These are phyloP conservation scores for Osmoderma eremita DNA, from an alignment of 2,888 invertebrate genomes.

Conservation along the genomic window DNA sequence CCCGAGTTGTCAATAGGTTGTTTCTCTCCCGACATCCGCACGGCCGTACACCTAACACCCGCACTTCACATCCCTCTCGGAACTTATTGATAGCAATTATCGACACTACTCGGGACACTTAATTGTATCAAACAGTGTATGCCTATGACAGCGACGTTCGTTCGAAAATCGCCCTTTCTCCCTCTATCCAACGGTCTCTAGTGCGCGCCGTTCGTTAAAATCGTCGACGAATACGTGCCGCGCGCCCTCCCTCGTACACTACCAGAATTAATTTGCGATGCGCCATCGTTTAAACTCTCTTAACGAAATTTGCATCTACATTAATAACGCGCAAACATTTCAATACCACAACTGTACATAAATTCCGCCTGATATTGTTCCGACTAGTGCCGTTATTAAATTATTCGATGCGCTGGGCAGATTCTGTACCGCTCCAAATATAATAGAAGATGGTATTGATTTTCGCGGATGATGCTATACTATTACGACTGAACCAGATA, in stretches of 20 bases:
- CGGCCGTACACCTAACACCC: not conserved
- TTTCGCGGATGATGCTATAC: not conserved
- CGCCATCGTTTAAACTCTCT: slow-evolving; percentile 37
- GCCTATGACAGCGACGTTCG: slow-evolving; percentile 29
- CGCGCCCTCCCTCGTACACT: slow-evolving; percentile 9
- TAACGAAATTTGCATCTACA: slow-evolving; percentile 42
- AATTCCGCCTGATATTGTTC: slow-evolving; percentile 33
- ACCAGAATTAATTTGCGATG: slow-evolving; percentile 33
- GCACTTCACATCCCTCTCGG: slow-evolving; percentile 4
- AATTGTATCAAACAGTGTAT: slow-evolving; percentile 37
- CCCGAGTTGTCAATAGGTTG: slow-evolving; percentile 1
- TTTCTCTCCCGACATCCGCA: slow-evolving; percentile 5
- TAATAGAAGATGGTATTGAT: slow-evolving; percentile 23
- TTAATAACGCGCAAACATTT: slow-evolving; percentile 42
- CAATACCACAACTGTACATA: slow-evolving; percentile 37
- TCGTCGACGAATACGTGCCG: not conserved
- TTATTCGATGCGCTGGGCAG: slow-evolving; percentile 17
- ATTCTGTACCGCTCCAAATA: slow-evolving; percentile 19
- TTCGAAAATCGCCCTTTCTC: not conserved
- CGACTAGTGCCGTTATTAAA: slow-evolving; percentile 26
- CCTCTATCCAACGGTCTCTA: not conserved
- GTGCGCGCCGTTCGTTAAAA: slow-evolving; percentile 14
- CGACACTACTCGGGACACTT: slow-evolving; percentile 31
- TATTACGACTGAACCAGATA: not conserved
- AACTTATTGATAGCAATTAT: slow-evolving; percentile 36